Conservation (phyloP, 2,888 invertebrate genomes). For the Epirrita christyi region DNA sequence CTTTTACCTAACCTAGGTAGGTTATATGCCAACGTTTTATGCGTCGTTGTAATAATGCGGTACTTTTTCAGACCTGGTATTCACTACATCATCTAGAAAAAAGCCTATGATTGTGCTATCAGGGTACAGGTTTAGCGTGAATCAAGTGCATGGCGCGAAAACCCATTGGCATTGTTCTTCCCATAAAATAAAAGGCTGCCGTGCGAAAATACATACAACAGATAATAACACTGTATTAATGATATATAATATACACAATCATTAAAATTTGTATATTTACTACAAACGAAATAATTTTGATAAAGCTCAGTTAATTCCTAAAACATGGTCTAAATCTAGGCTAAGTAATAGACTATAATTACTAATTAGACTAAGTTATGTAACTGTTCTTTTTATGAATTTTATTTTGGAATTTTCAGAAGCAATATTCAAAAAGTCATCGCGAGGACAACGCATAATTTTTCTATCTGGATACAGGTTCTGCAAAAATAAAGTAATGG, state of each 20-base stretch:
- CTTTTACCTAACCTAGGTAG: no score
- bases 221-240: constrained; percentile 34
- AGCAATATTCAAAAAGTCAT: constrained; percentile 20
- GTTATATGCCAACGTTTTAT: no score
- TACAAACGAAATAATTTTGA: no score
- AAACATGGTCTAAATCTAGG: no score
- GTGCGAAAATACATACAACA: constrained; percentile 42
- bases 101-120: constrained; percentile 32
- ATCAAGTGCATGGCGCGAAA: constrained; percentile 14
- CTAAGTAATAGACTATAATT: no score
- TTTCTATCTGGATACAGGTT: constrained; percentile 13
- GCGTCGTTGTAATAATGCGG: no score
- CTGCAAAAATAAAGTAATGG: constrained; percentile 11
- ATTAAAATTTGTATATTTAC: no score
- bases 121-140: constrained; percentile 36
- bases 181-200: constrained; percentile 42
- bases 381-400: no score
- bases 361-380: no score
- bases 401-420: constrained; percentile 7
- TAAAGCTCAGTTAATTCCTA: no score
- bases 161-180: constrained; percentile 40
- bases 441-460: constrained; percentile 21
- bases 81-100: constrained; percentile 34
- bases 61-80: constrained; percentile 27
- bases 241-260: constrained; percentile 12